Conservation (phyloP, 2,797 vertebrate species). For the Microctenopoma lineatum region DNA sequence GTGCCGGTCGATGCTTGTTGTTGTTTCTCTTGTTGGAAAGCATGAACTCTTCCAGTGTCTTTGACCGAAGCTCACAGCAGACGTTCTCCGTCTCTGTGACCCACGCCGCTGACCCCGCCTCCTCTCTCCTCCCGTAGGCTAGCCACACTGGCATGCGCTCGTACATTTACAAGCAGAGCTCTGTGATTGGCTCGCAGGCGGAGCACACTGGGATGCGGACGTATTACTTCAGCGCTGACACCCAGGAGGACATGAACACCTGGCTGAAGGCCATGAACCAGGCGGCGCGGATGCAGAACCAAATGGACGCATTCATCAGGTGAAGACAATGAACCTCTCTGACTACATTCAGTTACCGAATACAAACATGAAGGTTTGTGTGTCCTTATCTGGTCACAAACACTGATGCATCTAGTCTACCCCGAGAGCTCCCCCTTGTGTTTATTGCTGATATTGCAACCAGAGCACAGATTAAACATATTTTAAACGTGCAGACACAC, state of each 20-base stretch:
- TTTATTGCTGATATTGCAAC: background rate
- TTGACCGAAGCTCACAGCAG: constrained; percentile 15
- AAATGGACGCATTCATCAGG: constrained; percentile 59
- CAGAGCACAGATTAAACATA: background rate
- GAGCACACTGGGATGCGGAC: constrained; percentile 94
- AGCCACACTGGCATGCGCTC: constrained; percentile 92
- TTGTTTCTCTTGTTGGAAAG: constrained; percentile 48
- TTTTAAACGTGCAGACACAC: background rate
- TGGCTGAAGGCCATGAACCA: constrained; percentile 96
- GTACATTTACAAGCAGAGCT: constrained; percentile 90
- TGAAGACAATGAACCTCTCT: constrained; percentile 1
- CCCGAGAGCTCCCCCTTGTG: constrained; percentile 35
- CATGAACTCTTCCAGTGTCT: constrained; percentile 53
- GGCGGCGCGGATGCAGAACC: constrained; percentile 89
- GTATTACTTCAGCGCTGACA: constrained; percentile 96
- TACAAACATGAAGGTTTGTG: background rate
- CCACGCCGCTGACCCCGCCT: constrained; percentile 18
- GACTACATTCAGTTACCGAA: background rate
- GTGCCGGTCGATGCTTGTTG: constrained; percentile 48
- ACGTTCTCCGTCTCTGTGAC: constrained; percentile 5
- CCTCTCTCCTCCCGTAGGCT: constrained; percentile 81
- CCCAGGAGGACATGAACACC: constrained; percentile 93
- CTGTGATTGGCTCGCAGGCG: constrained; percentile 90
- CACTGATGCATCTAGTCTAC: too few species aligned
- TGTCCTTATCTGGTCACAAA: background rate